Conservation (phyloP, 2,113 vertebrate species). For the Phrynosoma platyrhinos region DNA sequence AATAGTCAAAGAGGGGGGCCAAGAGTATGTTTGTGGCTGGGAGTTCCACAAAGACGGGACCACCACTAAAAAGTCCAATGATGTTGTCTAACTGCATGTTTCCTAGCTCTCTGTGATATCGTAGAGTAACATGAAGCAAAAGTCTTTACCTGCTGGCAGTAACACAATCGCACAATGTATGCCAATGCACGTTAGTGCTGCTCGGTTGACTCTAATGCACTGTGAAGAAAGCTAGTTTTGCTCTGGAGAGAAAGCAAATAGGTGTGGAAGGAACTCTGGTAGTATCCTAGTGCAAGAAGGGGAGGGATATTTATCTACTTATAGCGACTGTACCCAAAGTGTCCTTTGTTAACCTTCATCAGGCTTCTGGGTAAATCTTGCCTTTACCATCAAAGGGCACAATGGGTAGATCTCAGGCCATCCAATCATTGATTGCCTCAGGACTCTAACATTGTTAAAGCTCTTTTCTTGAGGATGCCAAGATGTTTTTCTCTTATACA, state of each 20-base stretch:
- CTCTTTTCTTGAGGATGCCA: not conserved
- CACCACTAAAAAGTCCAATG: not conserved
- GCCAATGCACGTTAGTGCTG: conserved; percentile 20
- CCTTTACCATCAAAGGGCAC: not conserved
- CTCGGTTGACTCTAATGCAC: conserved; percentile 3
- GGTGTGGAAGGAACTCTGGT: not conserved
- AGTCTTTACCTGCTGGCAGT: not conserved
- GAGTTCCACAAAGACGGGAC: conserved; percentile 11
- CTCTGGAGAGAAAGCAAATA: not conserved
- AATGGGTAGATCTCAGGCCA: not conserved
- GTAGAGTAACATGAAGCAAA: conserved; percentile 28
- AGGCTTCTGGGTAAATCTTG: not conserved
- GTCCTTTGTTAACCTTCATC: not conserved
- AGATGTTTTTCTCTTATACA: not conserved
- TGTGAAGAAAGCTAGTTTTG: not conserved
- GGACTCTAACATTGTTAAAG: not conserved
- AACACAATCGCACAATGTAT: not conserved
- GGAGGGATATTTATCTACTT: not conserved
- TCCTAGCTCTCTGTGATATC: conserved; percentile 32
- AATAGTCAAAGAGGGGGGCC: not conserved
- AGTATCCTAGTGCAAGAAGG: rapidly evolving
- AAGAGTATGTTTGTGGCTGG: not conserved
- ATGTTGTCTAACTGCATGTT: conserved; percentile 1
- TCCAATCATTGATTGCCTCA: not conserved
- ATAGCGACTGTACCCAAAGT: not conserved